Conservation (phyloP, 2,113 vertebrate species). For the Ochotona curzoniae region DNA sequence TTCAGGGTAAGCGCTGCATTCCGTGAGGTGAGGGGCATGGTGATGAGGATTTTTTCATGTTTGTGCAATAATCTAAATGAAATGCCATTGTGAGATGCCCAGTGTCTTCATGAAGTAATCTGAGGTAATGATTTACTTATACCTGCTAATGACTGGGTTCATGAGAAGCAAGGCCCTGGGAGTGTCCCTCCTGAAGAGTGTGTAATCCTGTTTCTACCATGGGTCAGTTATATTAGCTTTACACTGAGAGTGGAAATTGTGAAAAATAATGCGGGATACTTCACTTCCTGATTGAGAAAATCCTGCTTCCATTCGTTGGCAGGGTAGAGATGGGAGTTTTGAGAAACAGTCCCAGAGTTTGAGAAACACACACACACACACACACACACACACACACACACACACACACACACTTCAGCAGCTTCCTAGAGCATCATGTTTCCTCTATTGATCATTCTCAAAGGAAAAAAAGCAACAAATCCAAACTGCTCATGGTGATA, state of each 20-base stretch:
- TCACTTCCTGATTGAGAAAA: neutral
- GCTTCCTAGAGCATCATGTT: neutral
- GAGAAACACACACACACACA: neutral
- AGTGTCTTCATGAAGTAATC: neutral
- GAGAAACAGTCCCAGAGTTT: neutral
- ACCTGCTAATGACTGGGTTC: neutral
- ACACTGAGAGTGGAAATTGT: neutral
- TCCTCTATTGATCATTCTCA: neutral
- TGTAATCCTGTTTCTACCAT: neutral
- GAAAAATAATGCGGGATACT: neutral
- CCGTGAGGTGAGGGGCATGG: neutral
- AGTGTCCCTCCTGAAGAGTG: neutral
- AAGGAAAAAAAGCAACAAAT: constrained; percentile 30
- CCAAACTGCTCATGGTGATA: neutral
- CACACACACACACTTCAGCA: neutral
- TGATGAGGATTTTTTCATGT: neutral
- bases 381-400: neutral
- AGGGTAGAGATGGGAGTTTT: neutral
- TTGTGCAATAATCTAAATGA: neutral
- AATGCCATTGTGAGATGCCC: neutral
- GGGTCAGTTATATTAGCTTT: neutral
- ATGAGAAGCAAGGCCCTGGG: neutral
- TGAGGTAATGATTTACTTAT: neutral
- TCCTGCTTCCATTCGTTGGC: neutral
- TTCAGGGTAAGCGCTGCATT: neutral